Evolutionary conservation across 2,888 invertebrate genomes (phyloP), one percentile per base, ranked within the genome.

Genomic region (Metellina segmentata): DNA sequence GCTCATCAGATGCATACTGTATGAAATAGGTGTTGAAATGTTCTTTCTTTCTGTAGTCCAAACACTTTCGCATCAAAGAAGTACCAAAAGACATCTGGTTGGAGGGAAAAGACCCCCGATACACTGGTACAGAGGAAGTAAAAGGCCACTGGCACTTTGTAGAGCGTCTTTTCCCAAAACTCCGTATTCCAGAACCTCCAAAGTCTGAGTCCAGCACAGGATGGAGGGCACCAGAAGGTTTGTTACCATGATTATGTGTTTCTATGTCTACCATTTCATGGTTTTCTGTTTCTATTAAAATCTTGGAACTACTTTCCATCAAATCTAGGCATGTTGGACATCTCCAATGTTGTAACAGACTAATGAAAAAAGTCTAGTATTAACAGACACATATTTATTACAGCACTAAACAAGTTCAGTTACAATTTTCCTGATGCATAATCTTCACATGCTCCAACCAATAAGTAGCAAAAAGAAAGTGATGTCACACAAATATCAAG

Each of bases 101-200:
- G 2, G 91, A 85, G 13, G 74, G n/a, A 2, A 81, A 85, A 16
- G 77, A 88, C 19, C 72, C 81, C 1, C 78, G 81, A 48, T 93
- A 72, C 48, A 93, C 93, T 8, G 74, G 61, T 6, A 77, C 78
- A 8, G 93, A 93, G 81, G 91, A 85, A 81, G 93, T 93, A 7
- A 81, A 88, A 72, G 89, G 72, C 16, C 72, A 72, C 11, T 93
- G 93, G 93, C 85, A 91, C n/a, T 91, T 48, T 61, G 93, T 93
- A 6, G 93, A 93, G 72, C 52, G 88, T 13, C 81, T 93, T 9
- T 53, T 93, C 61, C 89, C 93, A 8, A 75, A 81, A 48, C 70
- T 87, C 4, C 71, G 81, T 7, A 52, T 89, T n/a, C 93, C 93
- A 34, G 53, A 48, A 1, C 88, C 85, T 69, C 53, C 77, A 4